These are phyloP conservation scores for Tyria jacobaeae DNA, from an alignment of 2,888 invertebrate genomes.

Conservation along the genomic window DNA sequence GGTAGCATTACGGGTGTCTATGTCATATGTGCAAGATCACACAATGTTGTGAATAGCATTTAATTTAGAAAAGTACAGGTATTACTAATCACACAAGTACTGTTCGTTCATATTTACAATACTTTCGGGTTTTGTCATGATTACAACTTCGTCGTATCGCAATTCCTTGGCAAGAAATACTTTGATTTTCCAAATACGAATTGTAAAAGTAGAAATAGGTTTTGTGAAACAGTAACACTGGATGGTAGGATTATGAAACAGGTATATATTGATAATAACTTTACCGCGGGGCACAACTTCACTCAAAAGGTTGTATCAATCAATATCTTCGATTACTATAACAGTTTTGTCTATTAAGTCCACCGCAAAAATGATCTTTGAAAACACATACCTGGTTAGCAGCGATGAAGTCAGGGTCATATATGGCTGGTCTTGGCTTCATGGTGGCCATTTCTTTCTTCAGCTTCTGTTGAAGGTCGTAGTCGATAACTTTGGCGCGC, in stretches of 20 bases:
- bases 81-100: neutral
- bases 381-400: constrained; percentile 93
- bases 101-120: neutral
- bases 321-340: no score
- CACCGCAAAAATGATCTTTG: neutral
- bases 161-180: neutral
- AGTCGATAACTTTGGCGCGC: constrained; percentile 94
- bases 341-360: no score
- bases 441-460: constrained; percentile 89
- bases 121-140: no score
- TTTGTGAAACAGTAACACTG: no score
- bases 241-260: no score
- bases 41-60: neutral
- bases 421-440: constrained; percentile 95
- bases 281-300: no score
- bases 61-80: constrained; percentile 2
- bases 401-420: constrained; percentile 97
- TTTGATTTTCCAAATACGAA: no score
- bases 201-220: no score
- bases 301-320: no score
- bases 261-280: no score
- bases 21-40: constrained; percentile 8
- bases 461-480: constrained; percentile 92
- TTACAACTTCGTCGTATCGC: no score
- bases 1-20: neutral